Evolutionary conservation across 2,888 invertebrate species (phyloP), one percentile per base, ranked within the genome.

Genomic region (Nomada fabriciana): DNA sequence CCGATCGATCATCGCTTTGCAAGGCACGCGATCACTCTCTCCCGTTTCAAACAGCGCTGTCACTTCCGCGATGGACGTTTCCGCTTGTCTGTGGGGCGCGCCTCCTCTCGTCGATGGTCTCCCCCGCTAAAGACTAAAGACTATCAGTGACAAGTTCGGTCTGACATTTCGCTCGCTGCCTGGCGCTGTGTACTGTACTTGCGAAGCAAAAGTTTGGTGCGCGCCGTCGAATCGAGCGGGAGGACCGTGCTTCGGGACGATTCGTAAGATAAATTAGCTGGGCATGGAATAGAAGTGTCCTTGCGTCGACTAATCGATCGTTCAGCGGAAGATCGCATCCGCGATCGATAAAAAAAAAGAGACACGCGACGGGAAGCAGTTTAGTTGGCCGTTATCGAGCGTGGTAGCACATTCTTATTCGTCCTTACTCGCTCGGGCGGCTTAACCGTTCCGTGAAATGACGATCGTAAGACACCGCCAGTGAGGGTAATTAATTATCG

Each of bases 1-100:
- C 55, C 81, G 76, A 76, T 81, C 81, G 82, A 82, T 75, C 80
- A 68, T 76, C 67, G 68, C 50, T 20, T n/a, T 50, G 47, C 53
- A 23, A 55, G 53, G 15, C 81, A 68, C 76, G 76, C 81, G 76
- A 13, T 63, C 23, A 5, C 11, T 25, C 25, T 52, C 29, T 18
- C 43, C 25, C 63, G 20, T 25, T 9, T 13, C 7, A 18, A 11
- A 43, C 18, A 15, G 60, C 69, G 52, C 43, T 23, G 76, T 63
- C 69, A n/a, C 79, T 76, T 79, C 79, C 77, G 70, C 65, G 70
- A 79, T 77, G 77, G 59, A 70, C 77, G 60, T 70, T 79, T 79
- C 79, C 79, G 79, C 11, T 13, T 59, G 70, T 60, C 59, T 69
- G 36, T 25, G 77, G 59, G 59, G 60, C 50, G 43, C 29, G 25